phyloP scores from a whole-genome alignment of 2,797 vertebrate genomes.

The Novumbra hubbsi region DNA sequence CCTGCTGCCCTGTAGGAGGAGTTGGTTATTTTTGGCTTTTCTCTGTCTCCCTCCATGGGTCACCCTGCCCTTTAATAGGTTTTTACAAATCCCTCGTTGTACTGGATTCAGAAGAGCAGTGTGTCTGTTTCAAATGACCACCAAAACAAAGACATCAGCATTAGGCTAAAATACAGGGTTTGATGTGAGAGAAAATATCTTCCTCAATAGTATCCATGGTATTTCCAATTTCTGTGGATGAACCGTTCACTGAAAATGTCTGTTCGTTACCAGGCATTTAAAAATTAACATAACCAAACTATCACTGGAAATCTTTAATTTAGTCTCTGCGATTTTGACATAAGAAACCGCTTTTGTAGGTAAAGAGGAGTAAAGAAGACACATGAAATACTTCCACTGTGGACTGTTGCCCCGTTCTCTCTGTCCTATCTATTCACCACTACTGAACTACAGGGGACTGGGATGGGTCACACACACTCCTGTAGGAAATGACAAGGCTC shows the following conservation, averaged over 20 bases:
- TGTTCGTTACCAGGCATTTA: too few relatives aligned
- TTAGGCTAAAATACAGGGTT: neutral
- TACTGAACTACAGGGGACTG: neutral
- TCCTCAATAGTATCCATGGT: neutral
- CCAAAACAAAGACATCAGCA: slow-evolving; percentile 2
- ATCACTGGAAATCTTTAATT: neutral
- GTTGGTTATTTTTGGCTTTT: neutral
- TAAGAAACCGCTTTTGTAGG: neutral
- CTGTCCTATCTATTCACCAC: neutral
- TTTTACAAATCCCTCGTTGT: neutral
- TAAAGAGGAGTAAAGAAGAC: too few relatives aligned
- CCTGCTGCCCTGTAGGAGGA: slow-evolving; percentile 19
- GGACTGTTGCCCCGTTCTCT: neutral
- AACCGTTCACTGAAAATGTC: too few relatives aligned
- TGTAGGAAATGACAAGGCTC: neutral
- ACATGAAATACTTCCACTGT: too few relatives aligned
- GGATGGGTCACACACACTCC: slow-evolving; percentile 19
- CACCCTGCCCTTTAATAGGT: slow-evolving; percentile 1
- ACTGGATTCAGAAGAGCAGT: neutral
- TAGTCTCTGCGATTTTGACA: neutral
- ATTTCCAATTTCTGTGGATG: slow-evolving; percentile 10
- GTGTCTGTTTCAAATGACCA: neutral
- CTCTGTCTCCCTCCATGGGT: slow-evolving; percentile 37
- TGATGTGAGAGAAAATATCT: neutral
- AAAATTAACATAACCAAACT: neutral